These are phyloP conservation scores for Macrostomum cliftonense DNA, from an alignment of 2,888 invertebrate genomes.

Conservation along the genomic window DNA sequence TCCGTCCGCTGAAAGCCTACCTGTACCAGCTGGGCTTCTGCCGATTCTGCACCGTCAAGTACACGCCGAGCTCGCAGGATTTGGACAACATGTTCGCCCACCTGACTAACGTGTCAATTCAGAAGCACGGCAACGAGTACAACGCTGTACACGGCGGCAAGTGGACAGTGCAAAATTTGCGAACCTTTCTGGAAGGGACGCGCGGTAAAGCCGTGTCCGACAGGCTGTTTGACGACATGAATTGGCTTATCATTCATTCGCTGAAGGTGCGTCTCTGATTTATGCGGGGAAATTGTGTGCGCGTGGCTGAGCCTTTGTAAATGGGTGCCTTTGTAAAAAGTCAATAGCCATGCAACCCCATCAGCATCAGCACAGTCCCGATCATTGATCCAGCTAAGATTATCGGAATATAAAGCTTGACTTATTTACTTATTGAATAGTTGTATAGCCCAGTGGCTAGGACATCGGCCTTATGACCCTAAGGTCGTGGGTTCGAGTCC, in stretches of 20 bases:
- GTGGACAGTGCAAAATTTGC: constrained; percentile 71
- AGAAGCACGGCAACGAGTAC: constrained; percentile 84
- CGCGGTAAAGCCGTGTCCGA: constrained; percentile 63
- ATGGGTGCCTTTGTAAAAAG: too few relatives aligned
- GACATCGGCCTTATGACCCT: too few relatives aligned
- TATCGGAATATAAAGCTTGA: too few relatives aligned
- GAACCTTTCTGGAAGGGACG: constrained; percentile 71
- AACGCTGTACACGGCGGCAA: constrained; percentile 83
- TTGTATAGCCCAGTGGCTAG: too few relatives aligned
- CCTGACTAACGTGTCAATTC: constrained; percentile 88
- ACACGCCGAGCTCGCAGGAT: constrained; percentile 40
- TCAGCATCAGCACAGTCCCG: too few relatives aligned
- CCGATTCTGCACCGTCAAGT: constrained; percentile 83
- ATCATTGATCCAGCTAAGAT: too few relatives aligned
- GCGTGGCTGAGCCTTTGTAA: too few relatives aligned
- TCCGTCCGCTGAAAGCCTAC: constrained; percentile 76
- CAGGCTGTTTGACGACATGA: constrained; percentile 60
- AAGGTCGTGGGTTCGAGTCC: too few relatives aligned
- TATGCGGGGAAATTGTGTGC: too few relatives aligned
- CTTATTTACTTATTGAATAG: too few relatives aligned
- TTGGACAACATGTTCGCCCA: constrained; percentile 55
- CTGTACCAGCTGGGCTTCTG: constrained; percentile 60
- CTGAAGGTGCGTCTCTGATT: constrained; percentile 58
- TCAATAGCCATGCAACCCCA: too few relatives aligned
- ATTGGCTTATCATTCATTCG: constrained; percentile 63